Evolutionary conservation across 2,888 invertebrate species (phyloP).

Genomic region (Drosophila gaucha): DNA sequence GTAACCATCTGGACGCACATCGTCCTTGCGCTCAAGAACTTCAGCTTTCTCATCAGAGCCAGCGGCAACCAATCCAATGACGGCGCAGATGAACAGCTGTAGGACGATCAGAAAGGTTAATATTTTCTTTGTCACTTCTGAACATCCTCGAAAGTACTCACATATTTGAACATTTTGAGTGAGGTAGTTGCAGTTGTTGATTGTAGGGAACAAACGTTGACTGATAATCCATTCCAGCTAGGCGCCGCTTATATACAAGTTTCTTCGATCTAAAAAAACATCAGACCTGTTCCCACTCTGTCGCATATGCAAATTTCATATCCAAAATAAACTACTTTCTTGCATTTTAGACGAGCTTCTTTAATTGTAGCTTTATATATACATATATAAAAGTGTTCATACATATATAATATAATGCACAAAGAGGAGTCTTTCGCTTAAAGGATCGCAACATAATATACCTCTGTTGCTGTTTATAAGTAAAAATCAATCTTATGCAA

Average conservation of each 20-base stretch:
- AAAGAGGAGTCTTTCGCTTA: too few relatives aligned
- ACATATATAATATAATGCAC: too few relatives aligned
- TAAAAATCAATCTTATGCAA: background rate
- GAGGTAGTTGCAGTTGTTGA: slow-evolving; percentile 10
- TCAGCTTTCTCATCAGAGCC: background rate
- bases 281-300: slow-evolving; percentile 13
- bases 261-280: too few relatives aligned
- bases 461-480: background rate
- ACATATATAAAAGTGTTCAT: background rate
- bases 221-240: slow-evolving; percentile 22
- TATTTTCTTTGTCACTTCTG: background rate
- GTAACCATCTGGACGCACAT: slow-evolving; percentile 75
- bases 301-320: background rate
- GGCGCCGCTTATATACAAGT: slow-evolving; percentile 31
- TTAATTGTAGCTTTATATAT: background rate
- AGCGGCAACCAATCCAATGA: slow-evolving; percentile 52
- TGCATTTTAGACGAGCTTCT: background rate
- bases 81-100: slow-evolving; percentile 56
- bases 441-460: background rate
- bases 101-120: slow-evolving; percentile 19
- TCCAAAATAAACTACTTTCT: background rate
- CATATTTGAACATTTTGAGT: slow-evolving; percentile 59
- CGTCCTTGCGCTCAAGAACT: slow-evolving; percentile 1
- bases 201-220: slow-evolving; percentile 30
- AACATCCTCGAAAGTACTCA: slow-evolving; percentile 21